Base-by-base conservation (phyloP, 2,888 invertebrate species). In the Autographa pulchrina region DNA sequence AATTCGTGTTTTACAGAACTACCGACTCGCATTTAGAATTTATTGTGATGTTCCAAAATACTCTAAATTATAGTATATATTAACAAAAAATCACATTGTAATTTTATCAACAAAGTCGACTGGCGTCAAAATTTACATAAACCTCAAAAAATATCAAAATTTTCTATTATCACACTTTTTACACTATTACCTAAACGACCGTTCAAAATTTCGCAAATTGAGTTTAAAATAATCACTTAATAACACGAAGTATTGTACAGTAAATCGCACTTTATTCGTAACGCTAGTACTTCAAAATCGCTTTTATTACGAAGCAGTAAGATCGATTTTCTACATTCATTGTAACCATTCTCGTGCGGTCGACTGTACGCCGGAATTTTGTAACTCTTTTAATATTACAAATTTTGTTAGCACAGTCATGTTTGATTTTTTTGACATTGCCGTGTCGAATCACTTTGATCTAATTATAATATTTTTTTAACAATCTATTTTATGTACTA, bases 191-290 rank as follows among this genome's bases (percentile, higher is more conserved):
- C n/a, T 48, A n/a, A n/a, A 48, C 48, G n/a, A 48, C 8, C 48
- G 48, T 48, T n/a, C 16, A n/a, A 48, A 48, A 48, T 48, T 48
- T 48, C 48, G n/a, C n/a, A 48, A 48, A 48, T 48, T 48, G n/a
- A n/a, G 48, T 48, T n/a, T 48, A 48, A n/a, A 48, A 48, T 48
- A 48, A 48, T 48, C 48, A 48, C 48, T n/a, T n/a, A 48, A 48
- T n/a, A 48, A 6, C 48, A 48, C 48, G 48, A 48, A 48, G 43
- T 16, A 16, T 43, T 43, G 43, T 48, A 48, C 48, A 48, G 48
- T 48, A 6, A 48, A 48, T 6, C 48, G 14, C 48, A 48, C 5
- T 8, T n/a, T 7, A 48, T n/a, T n/a, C 48, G 8, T 48, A 0
- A 48, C 0, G n/a, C 48, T 48, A 7, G 0, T 6, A 7, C 1